Percentiles rank a stretch among this genome's conserved stretches.
These are phyloP conservation scores for Montipora capitata DNA, from an alignment of 92 coral and sea anemone genomes.

Conservation along the genomic window DNA sequence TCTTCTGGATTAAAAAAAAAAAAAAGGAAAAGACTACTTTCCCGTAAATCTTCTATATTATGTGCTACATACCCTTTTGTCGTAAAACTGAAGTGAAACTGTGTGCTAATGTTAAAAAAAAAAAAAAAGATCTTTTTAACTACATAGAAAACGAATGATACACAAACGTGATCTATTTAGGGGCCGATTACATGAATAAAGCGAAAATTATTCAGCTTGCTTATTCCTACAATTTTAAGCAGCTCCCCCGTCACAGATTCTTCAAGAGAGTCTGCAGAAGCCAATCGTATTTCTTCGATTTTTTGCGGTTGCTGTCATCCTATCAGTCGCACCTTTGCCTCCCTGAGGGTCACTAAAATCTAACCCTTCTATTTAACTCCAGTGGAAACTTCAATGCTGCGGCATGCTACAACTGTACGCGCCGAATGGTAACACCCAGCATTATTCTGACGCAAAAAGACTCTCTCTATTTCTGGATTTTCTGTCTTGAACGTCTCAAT, in stretches of 20 bases:
- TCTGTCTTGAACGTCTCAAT: too few relatives aligned
- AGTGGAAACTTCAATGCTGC: constrained; percentile 16
- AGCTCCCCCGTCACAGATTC: constrained; percentile 13
- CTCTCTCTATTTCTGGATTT: too few relatives aligned
- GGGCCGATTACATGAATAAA: not conserved
- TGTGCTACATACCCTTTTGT: too few relatives aligned
- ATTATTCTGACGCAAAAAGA: constrained; percentile 51
- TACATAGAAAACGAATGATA: too few relatives aligned
- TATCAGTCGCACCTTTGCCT: constrained; percentile 11
- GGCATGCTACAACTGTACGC: constrained; percentile 46
- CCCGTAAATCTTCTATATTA: too few relatives aligned
- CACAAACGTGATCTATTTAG: too few relatives aligned
- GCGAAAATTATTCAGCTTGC: constrained; percentile 49
- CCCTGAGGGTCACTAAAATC: too few relatives aligned
- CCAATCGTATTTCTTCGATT: constrained; percentile 34
- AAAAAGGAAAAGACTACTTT: too few relatives aligned
- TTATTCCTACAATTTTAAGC: constrained; percentile 38
- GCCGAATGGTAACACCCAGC: constrained; percentile 57
- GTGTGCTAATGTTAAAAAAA: too few relatives aligned
- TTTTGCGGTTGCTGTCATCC: constrained; percentile 56
- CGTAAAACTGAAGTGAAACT: too few relatives aligned
- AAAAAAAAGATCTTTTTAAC: too few relatives aligned
- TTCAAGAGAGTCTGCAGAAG: constrained; percentile 23
- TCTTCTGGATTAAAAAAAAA: too few relatives aligned
- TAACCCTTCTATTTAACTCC: constrained; percentile 45